Base-by-base conservation (phyloP, 1,140 invertebrate genomes). In the Lycorma delicatula region DNA sequence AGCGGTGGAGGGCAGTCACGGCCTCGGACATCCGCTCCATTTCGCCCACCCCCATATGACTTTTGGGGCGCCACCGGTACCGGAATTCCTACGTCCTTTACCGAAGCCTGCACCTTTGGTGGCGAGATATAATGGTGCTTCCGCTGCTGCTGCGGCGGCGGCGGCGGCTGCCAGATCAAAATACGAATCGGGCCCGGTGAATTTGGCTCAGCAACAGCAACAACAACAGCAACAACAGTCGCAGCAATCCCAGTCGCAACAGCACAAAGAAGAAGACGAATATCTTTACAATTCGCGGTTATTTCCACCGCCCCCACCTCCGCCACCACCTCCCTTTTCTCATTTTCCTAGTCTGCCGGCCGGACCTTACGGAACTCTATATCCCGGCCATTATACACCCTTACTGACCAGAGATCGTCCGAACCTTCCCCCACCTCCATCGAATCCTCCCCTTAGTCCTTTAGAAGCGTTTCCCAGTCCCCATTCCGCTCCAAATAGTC, bases 1-100 rank as follows among this genome's bases (percentile, higher is more conserved):
- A 25, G 58, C 58, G 41, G 63, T 60, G 58, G 63, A 64, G 58
- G 47, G 36, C 4, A 57, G 53, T 18, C 38, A 25, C 47, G 22
- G 28, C 34, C 52, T 51, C 12, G 47, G 47, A 41, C 48, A 47
- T n/a, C 34, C 59, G 54, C 49, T 50, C 7, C 28, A 23, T 9
- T 23, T n/a, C 11, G 29, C 23, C 20, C 41, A 38, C 12, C 50
- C 47, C 50, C 29, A 34, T 48, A 20, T 31, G 23, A 28, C 34
- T 4, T 50, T 44, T 25, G 18, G 28, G 5, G 36, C 57, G 13
- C 50, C 60, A 3, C 44, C 60, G 20, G 58, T 63, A 29, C 59
- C 61, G 13, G 64, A 65, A 54, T 65, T 65, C 55, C 58, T 65
- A 3, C 59, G 64, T 1, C 64, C 64, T 11, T 59, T 64, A 12